A percentile compares a stretch with the other conserved stretches of the same genome.
Conservation (phyloP, 1,140 invertebrate genomes). For the Anadara kagoshimensis region DNA sequence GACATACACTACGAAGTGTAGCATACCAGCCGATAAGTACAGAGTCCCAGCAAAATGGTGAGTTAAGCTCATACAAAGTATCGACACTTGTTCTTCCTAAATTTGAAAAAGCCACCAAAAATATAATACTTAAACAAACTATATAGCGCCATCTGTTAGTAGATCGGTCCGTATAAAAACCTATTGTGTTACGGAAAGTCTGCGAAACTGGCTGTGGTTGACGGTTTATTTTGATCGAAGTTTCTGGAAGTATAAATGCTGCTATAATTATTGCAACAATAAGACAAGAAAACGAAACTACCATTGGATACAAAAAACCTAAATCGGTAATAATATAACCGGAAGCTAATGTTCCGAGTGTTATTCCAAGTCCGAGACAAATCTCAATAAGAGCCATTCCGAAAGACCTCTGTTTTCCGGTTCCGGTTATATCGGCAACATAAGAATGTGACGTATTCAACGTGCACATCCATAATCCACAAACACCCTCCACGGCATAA, state of each 20-base stretch:
- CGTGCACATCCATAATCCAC: constrained; percentile 1
- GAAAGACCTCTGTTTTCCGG: constrained; percentile 6
- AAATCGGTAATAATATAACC: constrained; percentile 4
- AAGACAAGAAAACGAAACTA: not conserved
- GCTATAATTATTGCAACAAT: not conserved
- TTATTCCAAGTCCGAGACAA: not conserved
- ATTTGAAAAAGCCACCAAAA: not conserved
- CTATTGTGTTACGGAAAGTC: not conserved
- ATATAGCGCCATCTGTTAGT: not conserved
- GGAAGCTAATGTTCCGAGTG: not conserved
- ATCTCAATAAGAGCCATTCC: constrained; percentile 4
- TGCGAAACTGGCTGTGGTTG: not conserved
- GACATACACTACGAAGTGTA: not conserved
- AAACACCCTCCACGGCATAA: constrained; percentile 8
- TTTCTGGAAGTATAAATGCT: not conserved
- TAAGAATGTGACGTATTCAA: not conserved
- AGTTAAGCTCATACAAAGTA: constrained; percentile 3
- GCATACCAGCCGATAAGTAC: constrained; percentile 7
- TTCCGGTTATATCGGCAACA: constrained; percentile 9
- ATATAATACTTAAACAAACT: not conserved
- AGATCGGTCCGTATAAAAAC: not conserved
- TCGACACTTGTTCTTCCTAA: constrained; percentile 10
- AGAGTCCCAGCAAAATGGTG: constrained; percentile 20
- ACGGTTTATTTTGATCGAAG: not conserved
- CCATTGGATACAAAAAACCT: not conserved